Evolutionary conservation across 2,113 vertebrate species (phyloP).

Genomic region (Mesitornis unicolor): DNA sequence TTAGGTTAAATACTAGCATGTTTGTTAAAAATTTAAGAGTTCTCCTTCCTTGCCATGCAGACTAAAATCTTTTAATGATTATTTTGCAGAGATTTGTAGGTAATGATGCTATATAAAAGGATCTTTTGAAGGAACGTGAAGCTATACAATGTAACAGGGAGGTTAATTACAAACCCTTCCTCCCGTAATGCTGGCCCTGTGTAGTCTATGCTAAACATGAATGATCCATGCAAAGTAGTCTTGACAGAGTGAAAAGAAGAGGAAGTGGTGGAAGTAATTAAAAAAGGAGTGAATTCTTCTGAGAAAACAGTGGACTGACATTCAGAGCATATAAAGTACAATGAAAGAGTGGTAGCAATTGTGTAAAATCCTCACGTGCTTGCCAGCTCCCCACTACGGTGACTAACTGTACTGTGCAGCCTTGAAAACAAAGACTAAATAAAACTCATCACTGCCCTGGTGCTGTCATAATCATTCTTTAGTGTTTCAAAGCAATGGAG

Average conservation of each 20-base stretch:
- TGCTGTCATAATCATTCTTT: background rate
- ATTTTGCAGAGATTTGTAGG: background rate
- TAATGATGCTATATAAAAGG: background rate
- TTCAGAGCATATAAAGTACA: background rate
- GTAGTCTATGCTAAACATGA: background rate
- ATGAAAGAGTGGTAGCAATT: background rate
- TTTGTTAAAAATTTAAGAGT: background rate
- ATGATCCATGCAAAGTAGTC: background rate
- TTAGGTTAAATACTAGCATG: background rate
- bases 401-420: background rate
- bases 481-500: background rate
- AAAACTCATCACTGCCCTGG: background rate
- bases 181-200: background rate
- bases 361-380: background rate
- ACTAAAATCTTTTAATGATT: background rate
- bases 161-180: background rate
- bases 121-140: background rate
- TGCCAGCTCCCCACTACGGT: background rate
- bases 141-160: background rate
- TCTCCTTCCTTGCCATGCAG: background rate
- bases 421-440: background rate
- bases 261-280: background rate
- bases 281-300: background rate
- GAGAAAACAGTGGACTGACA: background rate
- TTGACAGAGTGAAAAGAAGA: background rate